Conservation (phyloP, 2,888 invertebrate species). For the Caenorhabditis sp. region DNA sequence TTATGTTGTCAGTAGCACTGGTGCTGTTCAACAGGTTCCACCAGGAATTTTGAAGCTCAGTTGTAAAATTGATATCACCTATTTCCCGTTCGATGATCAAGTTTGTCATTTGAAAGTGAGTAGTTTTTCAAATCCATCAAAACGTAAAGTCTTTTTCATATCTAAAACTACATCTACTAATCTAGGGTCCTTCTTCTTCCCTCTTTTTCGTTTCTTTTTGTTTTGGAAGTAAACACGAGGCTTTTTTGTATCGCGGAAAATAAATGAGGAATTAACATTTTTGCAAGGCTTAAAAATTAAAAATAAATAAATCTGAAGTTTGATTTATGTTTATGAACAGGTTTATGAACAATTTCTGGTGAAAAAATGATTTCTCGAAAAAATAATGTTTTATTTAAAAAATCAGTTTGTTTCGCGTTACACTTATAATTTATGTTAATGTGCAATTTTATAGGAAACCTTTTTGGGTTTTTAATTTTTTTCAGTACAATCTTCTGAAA, state of each 20-base stretch:
- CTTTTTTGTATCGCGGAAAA: constrained; percentile 23
- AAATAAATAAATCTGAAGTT: too few species aligned
- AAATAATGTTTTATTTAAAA: too few species aligned
- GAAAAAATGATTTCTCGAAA: too few species aligned
- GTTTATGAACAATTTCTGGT: too few species aligned
- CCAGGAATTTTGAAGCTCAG: constrained; percentile 79
- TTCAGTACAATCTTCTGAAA: too few species aligned
- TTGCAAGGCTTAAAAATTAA: too few species aligned
- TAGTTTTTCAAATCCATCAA: constrained; percentile 5
- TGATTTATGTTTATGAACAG: too few species aligned
- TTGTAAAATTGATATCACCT: constrained; percentile 95
- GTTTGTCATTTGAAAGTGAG: constrained; percentile 59
- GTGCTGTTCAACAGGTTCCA: constrained; percentile 88
- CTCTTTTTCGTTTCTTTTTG: background rate
- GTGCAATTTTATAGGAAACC: too few species aligned
- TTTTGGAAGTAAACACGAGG: constrained; percentile 3
- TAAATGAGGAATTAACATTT: background rate
- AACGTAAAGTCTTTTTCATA: constrained; percentile 12
- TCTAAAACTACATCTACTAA: constrained; percentile 46
- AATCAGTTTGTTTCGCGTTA: too few species aligned
- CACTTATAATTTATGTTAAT: too few species aligned
- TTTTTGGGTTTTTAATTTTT: too few species aligned
- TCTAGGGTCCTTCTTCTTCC: constrained; percentile 11
- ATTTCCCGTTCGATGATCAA: constrained; percentile 78
- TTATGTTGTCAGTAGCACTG: constrained; percentile 85